Percentiles rank a stretch among this genome's conserved stretches.
These are phyloP conservation scores for Netelia inedita DNA, from an alignment of 2,888 invertebrate genomes.

Conservation along the genomic window DNA sequence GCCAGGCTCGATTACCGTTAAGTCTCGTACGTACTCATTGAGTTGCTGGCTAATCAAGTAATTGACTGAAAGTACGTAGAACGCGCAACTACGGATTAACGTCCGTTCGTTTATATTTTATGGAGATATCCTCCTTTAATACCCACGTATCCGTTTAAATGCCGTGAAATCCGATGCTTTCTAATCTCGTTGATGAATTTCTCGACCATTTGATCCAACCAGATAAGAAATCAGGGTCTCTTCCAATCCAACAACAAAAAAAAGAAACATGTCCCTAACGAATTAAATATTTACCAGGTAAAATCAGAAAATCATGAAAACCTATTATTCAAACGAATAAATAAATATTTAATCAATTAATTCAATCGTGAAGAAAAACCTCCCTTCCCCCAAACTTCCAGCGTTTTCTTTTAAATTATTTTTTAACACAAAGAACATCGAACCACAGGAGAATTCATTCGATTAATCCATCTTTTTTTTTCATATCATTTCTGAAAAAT, in stretches of 20 bases:
- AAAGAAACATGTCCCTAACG: too few relatives aligned
- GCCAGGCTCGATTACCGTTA: conserved; percentile 35
- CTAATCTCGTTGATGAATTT: conserved; percentile 7
- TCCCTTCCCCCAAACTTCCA: background rate
- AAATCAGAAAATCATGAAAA: too few relatives aligned
- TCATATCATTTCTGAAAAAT: background rate
- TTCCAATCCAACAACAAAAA: too few relatives aligned
- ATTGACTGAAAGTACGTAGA: conserved; percentile 24
- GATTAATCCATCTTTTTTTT: background rate
- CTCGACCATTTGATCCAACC: background rate
- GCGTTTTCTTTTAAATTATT: background rate
- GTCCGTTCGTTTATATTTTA: background rate
- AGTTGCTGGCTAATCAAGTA: conserved; percentile 17
- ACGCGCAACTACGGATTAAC: background rate
- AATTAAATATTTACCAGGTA: too few relatives aligned
- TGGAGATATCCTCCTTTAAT: background rate
- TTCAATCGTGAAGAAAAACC: too few relatives aligned
- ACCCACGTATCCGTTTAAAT: background rate
- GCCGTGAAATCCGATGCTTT: conserved; percentile 30
- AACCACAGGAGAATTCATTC: background rate
- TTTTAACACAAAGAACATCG: background rate
- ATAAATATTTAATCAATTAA: too few relatives aligned
- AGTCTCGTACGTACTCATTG: conserved; percentile 14
- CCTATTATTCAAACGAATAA: too few relatives aligned
- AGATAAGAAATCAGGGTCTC: too few relatives aligned